Percentiles rank a stretch among this genome's conserved stretches.
phyloP scores from a whole-genome alignment of 1,140 invertebrate species.

The Bombus fervidus region DNA sequence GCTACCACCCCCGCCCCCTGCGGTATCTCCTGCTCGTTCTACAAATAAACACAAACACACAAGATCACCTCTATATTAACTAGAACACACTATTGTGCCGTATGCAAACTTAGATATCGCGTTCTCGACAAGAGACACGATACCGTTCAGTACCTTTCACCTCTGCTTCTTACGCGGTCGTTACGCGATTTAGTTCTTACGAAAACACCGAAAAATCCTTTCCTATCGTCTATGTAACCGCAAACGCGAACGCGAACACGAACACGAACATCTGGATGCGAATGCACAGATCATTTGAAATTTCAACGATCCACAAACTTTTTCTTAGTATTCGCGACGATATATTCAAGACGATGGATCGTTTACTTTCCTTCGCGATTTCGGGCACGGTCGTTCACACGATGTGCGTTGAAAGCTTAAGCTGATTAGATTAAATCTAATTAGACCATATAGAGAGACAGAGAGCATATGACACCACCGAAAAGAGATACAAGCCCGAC shows the following conservation, averaged over 20 bases:
- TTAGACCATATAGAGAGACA: constrained; percentile 64
- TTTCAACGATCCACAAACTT: neutral
- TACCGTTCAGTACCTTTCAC: neutral
- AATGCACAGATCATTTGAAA: neutral
- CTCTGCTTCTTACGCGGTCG: constrained; percentile 5
- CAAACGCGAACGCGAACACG: neutral
- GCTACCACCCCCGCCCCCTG: constrained; percentile 58
- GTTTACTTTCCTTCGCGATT: constrained; percentile 5
- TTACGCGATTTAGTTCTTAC: neutral
- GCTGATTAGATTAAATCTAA: constrained; percentile 61
- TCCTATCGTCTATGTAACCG: neutral
- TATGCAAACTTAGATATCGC: constrained; percentile 38
- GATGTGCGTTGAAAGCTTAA: constrained; percentile 60
- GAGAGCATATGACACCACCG: constrained; percentile 64
- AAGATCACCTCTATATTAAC: constrained; percentile 69
- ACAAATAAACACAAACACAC: constrained; percentile 77
- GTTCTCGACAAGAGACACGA: neutral
- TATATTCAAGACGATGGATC: constrained; percentile 9
- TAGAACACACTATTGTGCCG: constrained; percentile 27
- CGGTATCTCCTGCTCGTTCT: constrained; percentile 72
- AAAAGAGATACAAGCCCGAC: constrained; percentile 59
- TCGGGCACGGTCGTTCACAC: neutral
- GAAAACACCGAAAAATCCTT: neutral
- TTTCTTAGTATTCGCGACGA: neutral
- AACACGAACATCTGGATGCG: neutral